Conservation (phyloP, 2,113 vertebrate species). For the Dicentrarchus labrax region DNA sequence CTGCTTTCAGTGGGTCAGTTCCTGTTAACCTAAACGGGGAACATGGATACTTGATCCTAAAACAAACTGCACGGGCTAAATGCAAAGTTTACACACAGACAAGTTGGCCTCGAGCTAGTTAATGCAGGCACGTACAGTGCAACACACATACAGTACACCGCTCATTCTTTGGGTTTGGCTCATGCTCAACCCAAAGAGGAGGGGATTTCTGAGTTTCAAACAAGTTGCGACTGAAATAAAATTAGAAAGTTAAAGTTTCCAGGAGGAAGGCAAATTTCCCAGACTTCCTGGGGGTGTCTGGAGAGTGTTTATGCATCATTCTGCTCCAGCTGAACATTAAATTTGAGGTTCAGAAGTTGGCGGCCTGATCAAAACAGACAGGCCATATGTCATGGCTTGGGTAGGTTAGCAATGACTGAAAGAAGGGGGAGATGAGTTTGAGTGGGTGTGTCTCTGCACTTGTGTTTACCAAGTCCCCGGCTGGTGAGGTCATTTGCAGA, state of each 20-base stretch:
- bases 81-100: neutral
- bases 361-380: conserved; percentile 60
- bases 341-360: conserved; percentile 54
- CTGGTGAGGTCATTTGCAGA: neutral
- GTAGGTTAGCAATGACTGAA: conserved; percentile 31
- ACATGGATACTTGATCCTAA: neutral
- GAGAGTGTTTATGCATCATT: conserved; percentile 59
- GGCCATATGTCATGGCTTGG: conserved; percentile 58
- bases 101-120: neutral
- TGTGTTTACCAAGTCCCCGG: conserved; percentile 6
- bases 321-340: conserved; percentile 53
- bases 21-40: conserved; percentile 9
- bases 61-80: conserved; percentile 7
- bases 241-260: conserved; percentile 44
- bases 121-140: neutral
- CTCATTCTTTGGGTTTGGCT: conserved; percentile 1
- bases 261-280: conserved; percentile 34
- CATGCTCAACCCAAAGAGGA: conserved; percentile 14
- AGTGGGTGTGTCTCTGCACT: neutral
- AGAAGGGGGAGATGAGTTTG: conserved; percentile 2
- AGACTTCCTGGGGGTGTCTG: conserved; percentile 41
- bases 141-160: neutral
- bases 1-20: neutral
- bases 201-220: conserved; percentile 34
- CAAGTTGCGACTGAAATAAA: conserved; percentile 19